phyloP scores from a whole-genome alignment of 2,888 invertebrate species.

The Galeopsomyia nigrocyanea region DNA sequence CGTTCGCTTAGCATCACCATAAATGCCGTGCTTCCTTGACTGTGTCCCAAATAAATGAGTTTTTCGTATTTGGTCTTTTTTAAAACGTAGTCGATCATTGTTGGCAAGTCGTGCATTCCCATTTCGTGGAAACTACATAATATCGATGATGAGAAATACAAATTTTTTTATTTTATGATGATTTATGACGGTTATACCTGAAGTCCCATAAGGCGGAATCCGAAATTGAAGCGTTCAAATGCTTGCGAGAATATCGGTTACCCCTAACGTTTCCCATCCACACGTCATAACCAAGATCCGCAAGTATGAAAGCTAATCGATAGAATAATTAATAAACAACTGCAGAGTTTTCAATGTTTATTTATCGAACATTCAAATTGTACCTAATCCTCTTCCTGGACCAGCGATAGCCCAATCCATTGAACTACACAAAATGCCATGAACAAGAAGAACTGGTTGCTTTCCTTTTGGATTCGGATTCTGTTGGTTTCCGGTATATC shows the following conservation, averaged over 20 bases:
- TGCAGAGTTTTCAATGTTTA: neutral
- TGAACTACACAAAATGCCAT: constrained; percentile 81
- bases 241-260: constrained; percentile 76
- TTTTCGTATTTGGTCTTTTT: constrained; percentile 70
- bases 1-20: constrained; percentile 78
- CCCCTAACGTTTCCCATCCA: constrained; percentile 89
- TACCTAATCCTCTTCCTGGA: constrained; percentile 77
- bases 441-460: constrained; percentile 76
- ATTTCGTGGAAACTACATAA: constrained; percentile 85
- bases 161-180: too few relatives aligned
- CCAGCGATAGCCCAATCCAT: constrained; percentile 82
- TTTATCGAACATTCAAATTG: neutral
- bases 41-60: constrained; percentile 85
- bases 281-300: constrained; percentile 80
- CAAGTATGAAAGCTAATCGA: constrained; percentile 70
- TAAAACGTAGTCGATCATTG: constrained; percentile 81
- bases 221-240: constrained; percentile 69
- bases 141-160: too few relatives aligned
- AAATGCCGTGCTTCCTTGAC: constrained; percentile 87
- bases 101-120: constrained; percentile 86
- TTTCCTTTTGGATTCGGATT: constrained; percentile 69
- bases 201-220: constrained; percentile 76
- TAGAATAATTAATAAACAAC: neutral
- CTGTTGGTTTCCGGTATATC: constrained; percentile 75
- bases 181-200: constrained; percentile 57